Evolutionary conservation across 2,113 vertebrate species (phyloP), one percentile per base, ranked within the genome.

Genomic region (Clinocottus analis): DNA sequence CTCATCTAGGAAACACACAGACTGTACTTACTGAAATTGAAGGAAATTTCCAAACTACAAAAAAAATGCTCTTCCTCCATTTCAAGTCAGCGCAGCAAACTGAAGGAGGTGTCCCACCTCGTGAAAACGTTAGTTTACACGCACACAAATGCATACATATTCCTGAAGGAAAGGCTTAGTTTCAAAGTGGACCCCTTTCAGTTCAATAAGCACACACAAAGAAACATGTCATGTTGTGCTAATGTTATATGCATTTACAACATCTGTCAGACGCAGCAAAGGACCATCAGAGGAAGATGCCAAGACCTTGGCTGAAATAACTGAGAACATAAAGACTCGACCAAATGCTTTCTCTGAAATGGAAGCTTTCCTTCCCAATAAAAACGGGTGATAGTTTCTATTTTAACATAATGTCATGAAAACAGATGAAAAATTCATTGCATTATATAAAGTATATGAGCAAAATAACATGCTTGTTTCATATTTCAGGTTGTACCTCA

Each of bases 321-420:
- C 96, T 86, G 93, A 85, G 72, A 93, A 95, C 64, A 96, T 99
- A 39, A 96, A 95, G 75, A 95, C 94, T 21, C 89, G 94, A 72
- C 95, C 95, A 71, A 96, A 93, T 0, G 83, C 93, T n/a, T 97
- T 98, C 90, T 95, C 93, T 21, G 97, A 99, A 86, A 99, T 99
- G 98, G 97, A 99, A 66, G 92, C 97, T 47, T 99, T 97, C 37
- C 94, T 99, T 88, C 98, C 98, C 12, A 97, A 97, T 94, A 96
- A 96, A 93, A 99, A 99, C 0, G 97, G 97, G 98, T 99, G 76
- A 93, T 87, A n/a, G 67, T 14, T 31, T 49, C 3, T 33, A 23
- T 49, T 55, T 29, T 35, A 19, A 25, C n/a, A 37, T 55, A 12
- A 63, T 49, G 2, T 59, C 17, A 27, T 27, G 4, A 71, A 55